A percentile compares a stretch with the other conserved stretches of the same genome.
Conservation (phyloP, 2,113 vertebrate genomes). For the Hylia prasina region DNA sequence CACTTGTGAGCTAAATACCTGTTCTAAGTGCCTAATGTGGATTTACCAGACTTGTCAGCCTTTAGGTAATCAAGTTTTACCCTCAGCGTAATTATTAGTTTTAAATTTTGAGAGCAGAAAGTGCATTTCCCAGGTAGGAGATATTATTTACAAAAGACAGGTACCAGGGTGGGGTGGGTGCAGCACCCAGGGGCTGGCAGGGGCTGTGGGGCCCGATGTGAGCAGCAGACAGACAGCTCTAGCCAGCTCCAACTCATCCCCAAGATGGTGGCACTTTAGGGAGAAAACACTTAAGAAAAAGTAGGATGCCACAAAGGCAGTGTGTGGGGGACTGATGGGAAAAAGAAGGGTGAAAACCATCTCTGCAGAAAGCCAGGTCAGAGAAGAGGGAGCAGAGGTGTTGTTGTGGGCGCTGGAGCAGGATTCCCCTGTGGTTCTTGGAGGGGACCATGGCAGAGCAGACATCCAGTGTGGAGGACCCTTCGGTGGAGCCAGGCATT, state of each 20-base stretch:
- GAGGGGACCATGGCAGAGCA: neutral
- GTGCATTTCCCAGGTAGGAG: neutral
- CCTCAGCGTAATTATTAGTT: neutral
- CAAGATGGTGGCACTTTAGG: fast-evolving
- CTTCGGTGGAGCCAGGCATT: neutral
- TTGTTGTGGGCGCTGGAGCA: neutral
- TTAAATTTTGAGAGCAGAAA: neutral
- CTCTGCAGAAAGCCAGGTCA: neutral
- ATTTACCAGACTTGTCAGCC: neutral
- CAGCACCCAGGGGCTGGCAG: neutral
- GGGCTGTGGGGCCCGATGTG: neutral
- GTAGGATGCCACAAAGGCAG: neutral
- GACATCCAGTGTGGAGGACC: neutral
- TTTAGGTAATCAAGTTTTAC: neutral
- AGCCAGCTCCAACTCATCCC: neutral
- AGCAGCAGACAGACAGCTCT: neutral
- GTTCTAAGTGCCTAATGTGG: neutral
- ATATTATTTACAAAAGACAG: neutral
- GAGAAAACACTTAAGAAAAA: neutral
- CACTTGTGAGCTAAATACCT: neutral
- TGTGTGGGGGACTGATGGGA: neutral
- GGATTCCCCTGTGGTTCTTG: neutral
- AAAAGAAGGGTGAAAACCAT: neutral
- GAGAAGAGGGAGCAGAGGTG: neutral
- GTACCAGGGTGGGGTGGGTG: neutral